Conservation (phyloP, 2,797 vertebrate genomes). For the Gymnothorax reevesii region DNA sequence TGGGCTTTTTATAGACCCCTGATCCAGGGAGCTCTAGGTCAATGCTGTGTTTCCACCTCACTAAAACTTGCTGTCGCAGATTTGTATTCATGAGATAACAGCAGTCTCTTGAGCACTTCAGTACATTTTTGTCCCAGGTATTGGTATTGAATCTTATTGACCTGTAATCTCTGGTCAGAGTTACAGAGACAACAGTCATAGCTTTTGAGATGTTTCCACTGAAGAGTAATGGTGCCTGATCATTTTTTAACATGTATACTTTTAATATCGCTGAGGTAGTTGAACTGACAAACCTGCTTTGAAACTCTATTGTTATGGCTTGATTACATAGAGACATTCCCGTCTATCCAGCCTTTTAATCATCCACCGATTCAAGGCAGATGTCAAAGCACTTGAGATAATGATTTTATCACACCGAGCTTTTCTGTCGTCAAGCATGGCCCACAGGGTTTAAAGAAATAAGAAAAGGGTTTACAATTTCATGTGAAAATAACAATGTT, state of each 20-base stretch:
- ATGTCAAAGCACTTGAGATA: neutral
- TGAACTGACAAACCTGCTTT: neutral
- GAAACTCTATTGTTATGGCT: neutral
- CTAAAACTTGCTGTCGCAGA: neutral
- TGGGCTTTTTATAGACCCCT: neutral
- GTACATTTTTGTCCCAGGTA: neutral
- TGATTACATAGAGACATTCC: neutral
- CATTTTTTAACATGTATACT: neutral
- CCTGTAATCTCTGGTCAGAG: neutral
- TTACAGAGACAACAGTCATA: slow-evolving; percentile 5
- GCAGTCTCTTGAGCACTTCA: slow-evolving; percentile 1
- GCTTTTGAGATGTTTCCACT: slow-evolving; percentile 5
- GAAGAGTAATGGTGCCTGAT: neutral
- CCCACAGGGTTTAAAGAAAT: neutral
- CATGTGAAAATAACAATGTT: neutral
- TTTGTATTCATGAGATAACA: slow-evolving; percentile 20
- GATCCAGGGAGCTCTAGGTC: neutral
- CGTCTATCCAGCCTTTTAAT: neutral
- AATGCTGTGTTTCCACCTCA: slow-evolving; percentile 10
- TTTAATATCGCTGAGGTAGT: neutral
- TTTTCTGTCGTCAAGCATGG: neutral
- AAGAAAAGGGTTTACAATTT: neutral
- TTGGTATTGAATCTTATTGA: too few relatives aligned
- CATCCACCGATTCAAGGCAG: neutral
- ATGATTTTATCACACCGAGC: neutral